These are phyloP conservation scores for Asarcornis scutulata DNA, from an alignment of 2,113 vertebrate species.

Conservation along the genomic window DNA sequence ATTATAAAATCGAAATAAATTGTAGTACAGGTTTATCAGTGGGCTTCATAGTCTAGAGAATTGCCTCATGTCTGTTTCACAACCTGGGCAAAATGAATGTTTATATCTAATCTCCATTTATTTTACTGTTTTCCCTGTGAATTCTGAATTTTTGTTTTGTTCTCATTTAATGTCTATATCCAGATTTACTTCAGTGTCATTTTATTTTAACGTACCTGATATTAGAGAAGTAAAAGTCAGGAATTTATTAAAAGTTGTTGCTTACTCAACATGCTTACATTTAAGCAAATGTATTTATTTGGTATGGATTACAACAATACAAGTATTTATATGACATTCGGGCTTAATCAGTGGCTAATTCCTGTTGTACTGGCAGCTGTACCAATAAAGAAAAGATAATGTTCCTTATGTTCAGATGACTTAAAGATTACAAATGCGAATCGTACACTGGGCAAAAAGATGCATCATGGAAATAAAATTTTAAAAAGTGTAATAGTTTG, in stretches of 20 bases:
- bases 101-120: neutral
- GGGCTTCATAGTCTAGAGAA: neutral
- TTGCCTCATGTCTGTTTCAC: neutral
- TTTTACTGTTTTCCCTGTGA: neutral
- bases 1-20: neutral
- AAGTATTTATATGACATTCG: neutral
- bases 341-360: neutral
- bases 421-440: neutral
- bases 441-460: neutral
- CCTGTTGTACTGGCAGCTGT: neutral
- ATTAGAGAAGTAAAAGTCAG: neutral
- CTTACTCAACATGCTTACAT: neutral
- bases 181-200: neutral
- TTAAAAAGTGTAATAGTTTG: neutral
- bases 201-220: neutral
- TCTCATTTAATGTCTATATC: neutral
- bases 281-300: neutral
- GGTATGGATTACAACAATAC: neutral
- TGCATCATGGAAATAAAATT: neutral
- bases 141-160: neutral
- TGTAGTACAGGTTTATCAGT: neutral
- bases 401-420: neutral
- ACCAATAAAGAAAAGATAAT: neutral
- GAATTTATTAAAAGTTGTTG: neutral
- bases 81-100: neutral